Conservation (phyloP, 2,888 invertebrate species). For the Ligdia adustata region DNA sequence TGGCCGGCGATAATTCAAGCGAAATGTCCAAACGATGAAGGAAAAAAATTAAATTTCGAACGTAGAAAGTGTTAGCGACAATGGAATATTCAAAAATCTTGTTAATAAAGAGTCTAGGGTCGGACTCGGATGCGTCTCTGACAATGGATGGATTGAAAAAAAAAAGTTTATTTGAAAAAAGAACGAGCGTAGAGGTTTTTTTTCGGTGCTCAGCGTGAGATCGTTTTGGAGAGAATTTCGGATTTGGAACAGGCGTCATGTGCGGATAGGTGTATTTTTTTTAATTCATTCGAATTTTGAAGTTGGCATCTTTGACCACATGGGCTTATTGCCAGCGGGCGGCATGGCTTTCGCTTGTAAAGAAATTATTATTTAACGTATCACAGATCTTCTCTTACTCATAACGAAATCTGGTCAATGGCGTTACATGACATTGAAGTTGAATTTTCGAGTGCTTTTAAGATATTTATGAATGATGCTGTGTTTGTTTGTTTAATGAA, state of each 20-base stretch:
- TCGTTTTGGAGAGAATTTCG: conserved; percentile 77
- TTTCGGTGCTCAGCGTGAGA: conserved; percentile 79
- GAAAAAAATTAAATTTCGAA: conserved; percentile 72
- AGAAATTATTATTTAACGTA: conserved; percentile 59
- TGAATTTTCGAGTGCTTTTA: conserved; percentile 47
- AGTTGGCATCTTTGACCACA: conserved; percentile 35
- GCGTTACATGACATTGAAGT: conserved; percentile 49
- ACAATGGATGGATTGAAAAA: conserved; percentile 60
- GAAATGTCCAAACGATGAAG: conserved; percentile 78
- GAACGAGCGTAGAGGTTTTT: conserved; percentile 61
- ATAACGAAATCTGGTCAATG: conserved; percentile 60
- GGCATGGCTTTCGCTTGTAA: conserved; percentile 51
- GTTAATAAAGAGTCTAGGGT: conserved; percentile 79
- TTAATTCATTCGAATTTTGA: conserved; percentile 44
- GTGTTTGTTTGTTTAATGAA: conserved; percentile 62
- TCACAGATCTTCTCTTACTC: conserved; percentile 54
- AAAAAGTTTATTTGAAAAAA: conserved; percentile 55
- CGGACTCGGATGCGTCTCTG: conserved; percentile 51
- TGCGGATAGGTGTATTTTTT: conserved; percentile 56
- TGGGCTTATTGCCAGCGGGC: conserved; percentile 51
- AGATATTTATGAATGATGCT: conserved; percentile 43
- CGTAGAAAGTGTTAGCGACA: conserved; percentile 83
- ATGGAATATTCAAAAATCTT: conserved; percentile 82
- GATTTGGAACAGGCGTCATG: conserved; percentile 77
- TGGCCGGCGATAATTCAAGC: conserved; percentile 82